A percentile compares a stretch with the other conserved stretches of the same genome.
Evolutionary conservation across 1,140 invertebrate genomes (phyloP).

Genomic region (Platorchestia sp.): DNA sequence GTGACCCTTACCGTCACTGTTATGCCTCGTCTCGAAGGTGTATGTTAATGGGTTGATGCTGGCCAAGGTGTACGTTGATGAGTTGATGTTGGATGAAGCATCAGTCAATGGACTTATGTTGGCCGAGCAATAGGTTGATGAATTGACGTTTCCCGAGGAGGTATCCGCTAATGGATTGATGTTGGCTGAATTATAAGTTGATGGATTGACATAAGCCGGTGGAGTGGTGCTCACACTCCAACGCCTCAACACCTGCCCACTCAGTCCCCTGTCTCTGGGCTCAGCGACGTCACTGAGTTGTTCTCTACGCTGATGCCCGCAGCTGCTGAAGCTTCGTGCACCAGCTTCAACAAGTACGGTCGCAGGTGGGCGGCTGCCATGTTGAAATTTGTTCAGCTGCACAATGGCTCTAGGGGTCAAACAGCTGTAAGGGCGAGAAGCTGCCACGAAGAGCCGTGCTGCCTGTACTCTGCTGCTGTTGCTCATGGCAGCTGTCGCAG

Average conservation of each 20-base stretch:
- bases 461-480: background rate
- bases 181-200: background rate
- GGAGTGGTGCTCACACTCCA: background rate
- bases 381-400: background rate
- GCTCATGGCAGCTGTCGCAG: background rate
- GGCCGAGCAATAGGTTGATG: no score
- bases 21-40: no score
- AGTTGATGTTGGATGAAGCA: background rate
- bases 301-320: background rate
- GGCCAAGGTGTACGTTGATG: background rate
- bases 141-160: background rate
- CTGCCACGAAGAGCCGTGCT: background rate
- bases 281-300: background rate
- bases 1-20: background rate
- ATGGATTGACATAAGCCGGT: background rate
- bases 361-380: background rate
- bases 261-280: background rate
- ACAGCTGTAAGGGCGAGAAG: background rate
- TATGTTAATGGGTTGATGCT: background rate
- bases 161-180: background rate
- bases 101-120: background rate
- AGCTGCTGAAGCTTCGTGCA: background rate
- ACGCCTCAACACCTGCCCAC: background rate
- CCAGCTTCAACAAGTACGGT: background rate
- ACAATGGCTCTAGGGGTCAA: background rate